Conservation (phyloP, 2,113 vertebrate genomes). For the Corapipo altera region DNA sequence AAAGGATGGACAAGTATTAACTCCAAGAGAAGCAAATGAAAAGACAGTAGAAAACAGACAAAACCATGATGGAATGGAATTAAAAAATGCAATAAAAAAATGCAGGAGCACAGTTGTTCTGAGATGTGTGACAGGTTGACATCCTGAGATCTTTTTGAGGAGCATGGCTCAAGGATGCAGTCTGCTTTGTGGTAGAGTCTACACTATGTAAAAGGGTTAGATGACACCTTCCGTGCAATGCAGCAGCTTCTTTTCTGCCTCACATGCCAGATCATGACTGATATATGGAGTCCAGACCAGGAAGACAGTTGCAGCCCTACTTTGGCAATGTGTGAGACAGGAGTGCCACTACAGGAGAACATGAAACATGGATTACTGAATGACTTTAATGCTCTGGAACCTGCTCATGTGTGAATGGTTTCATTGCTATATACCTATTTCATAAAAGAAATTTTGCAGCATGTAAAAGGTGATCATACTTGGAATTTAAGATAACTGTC, state of each 20-base stretch:
- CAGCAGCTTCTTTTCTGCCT: not conserved
- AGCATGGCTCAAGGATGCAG: not conserved
- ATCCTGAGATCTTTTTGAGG: not conserved
- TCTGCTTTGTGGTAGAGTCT: not conserved
- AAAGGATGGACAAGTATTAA: not conserved
- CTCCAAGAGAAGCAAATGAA: not conserved
- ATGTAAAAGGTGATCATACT: not conserved
- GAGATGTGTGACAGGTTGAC: not conserved
- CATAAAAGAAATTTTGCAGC: not conserved
- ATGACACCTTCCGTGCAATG: not conserved
- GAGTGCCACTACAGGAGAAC: not conserved
- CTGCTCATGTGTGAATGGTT: not conserved
- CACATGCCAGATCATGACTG: not conserved
- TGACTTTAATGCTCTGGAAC: not conserved
- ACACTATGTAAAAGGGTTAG: rapidly evolving
- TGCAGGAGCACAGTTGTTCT: not conserved
- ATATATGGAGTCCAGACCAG: not conserved
- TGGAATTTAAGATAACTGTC: not conserved
- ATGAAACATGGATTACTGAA: not conserved
- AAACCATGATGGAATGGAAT: not conserved
- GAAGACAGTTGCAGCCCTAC: not conserved
- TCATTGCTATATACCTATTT: not conserved
- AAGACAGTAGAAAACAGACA: not conserved
- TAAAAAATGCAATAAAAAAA: not conserved
- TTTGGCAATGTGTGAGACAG: not conserved